phyloP scores from a whole-genome alignment of 2,113 vertebrate species.

The Zosterops borbonicus region DNA sequence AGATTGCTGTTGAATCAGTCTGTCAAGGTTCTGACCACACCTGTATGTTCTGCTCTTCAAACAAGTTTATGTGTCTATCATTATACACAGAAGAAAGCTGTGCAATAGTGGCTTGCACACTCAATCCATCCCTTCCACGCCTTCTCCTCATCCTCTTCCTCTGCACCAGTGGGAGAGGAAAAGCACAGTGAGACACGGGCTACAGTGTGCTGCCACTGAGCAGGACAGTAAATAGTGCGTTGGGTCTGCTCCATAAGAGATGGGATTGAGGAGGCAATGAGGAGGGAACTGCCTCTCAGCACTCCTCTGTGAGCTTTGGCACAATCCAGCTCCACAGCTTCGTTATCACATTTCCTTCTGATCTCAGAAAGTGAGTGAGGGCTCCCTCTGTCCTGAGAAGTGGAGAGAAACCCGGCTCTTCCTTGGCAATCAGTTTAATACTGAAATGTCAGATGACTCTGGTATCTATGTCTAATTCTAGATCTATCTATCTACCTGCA shows the following conservation, averaged over 20 bases:
- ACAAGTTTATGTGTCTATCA: not conserved
- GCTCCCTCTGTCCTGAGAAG: not conserved
- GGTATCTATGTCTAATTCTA: not conserved
- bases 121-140: rapidly evolving
- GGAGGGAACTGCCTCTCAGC: not conserved
- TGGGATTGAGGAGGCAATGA: not conserved
- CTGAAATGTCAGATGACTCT: not conserved
- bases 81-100: not conserved
- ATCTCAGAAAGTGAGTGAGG: not conserved
- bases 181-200: not conserved
- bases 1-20: not conserved
- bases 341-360: not conserved
- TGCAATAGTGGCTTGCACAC: not conserved
- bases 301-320: not conserved
- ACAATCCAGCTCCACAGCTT: not conserved
- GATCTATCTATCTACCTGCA: not conserved
- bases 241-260: not conserved
- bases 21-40: not conserved
- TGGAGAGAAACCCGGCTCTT: not conserved
- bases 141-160: not conserved
- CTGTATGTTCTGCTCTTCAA: not conserved
- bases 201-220: not conserved
- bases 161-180: not conserved
- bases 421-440: not conserved
- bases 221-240: rapidly evolving